Evolutionary conservation across 2,113 vertebrate genomes (phyloP).

Genomic region (Coryphaenoides rupestris): DNA sequence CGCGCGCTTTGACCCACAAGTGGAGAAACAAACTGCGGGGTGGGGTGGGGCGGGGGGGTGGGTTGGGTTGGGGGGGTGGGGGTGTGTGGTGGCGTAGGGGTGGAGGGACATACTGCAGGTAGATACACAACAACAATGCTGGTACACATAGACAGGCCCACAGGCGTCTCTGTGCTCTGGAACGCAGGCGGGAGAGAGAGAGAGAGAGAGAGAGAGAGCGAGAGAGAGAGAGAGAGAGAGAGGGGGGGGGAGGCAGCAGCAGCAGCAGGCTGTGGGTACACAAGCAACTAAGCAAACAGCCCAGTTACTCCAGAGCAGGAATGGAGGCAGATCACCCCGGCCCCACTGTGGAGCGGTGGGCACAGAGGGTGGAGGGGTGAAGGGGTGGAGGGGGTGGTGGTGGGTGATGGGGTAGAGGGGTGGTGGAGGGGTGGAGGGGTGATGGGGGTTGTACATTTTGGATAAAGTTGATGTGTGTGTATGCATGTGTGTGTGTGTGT

Average conservation of each 20-base stretch:
- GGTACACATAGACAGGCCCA: neutral
- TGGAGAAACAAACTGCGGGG: neutral
- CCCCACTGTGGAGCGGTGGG: neutral
- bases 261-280: too few species aligned
- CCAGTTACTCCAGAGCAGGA: neutral
- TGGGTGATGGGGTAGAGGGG: too few species aligned
- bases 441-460: too few species aligned
- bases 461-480: neutral
- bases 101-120: too few species aligned
- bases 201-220: neutral
- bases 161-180: neutral
- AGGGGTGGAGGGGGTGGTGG: neutral
- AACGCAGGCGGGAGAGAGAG: neutral
- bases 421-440: too few species aligned
- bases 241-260: too few species aligned
- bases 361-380: too few species aligned
- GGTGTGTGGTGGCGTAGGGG: too few species aligned
- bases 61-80: neutral
- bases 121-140: neutral
- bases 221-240: too few species aligned
- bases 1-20: slow-evolving; percentile 21
- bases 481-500: neutral
- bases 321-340: neutral
- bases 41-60: neutral
- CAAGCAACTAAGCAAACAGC: neutral